Percentiles rank a stretch among this genome's conserved stretches.
Conservation (phyloP, 2,888 invertebrate species). For the Amiota minor region DNA sequence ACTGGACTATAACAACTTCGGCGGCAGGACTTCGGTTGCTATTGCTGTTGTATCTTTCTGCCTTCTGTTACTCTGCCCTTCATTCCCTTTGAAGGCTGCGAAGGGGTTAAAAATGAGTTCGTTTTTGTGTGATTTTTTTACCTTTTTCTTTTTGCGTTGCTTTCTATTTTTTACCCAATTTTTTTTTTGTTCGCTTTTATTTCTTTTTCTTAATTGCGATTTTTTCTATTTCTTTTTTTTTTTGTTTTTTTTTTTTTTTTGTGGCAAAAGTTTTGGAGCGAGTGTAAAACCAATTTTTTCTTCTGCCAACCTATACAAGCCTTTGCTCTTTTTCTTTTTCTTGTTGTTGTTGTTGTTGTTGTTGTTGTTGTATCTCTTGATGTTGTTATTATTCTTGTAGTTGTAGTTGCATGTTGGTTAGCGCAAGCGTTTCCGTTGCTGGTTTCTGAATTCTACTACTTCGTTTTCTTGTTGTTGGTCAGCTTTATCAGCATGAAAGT, state of each 20-base stretch:
- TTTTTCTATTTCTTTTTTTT: constrained; percentile 39
- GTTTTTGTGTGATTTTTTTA: constrained; percentile 63
- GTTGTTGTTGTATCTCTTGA: constrained; percentile 35
- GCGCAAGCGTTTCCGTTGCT: constrained; percentile 59
- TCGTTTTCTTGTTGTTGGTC: constrained; percentile 52
- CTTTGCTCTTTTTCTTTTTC: constrained; percentile 22
- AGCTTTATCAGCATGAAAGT: constrained; percentile 64
- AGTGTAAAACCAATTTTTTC: not conserved
- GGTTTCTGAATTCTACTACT: constrained; percentile 28
- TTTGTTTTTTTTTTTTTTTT: constrained; percentile 54
- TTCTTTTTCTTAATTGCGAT: not conserved
- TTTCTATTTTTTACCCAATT: constrained; percentile 36
- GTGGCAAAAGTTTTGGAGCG: constrained; percentile 49
- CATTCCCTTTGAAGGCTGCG: constrained; percentile 33
- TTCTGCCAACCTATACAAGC: too few relatives aligned
- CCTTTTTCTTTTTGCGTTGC: constrained; percentile 35
- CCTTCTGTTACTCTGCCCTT: constrained; percentile 31
- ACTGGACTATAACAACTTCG: constrained; percentile 38
- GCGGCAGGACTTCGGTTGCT: constrained; percentile 35
- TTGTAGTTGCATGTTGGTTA: constrained; percentile 57
- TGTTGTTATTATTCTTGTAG: constrained; percentile 43
- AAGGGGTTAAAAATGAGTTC: constrained; percentile 65
- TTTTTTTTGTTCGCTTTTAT: too few relatives aligned
- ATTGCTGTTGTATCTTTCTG: constrained; percentile 17
- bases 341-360: constrained; percentile 36